Conservation (phyloP, 2,797 vertebrate genomes). For the Pangasius djambal region DNA sequence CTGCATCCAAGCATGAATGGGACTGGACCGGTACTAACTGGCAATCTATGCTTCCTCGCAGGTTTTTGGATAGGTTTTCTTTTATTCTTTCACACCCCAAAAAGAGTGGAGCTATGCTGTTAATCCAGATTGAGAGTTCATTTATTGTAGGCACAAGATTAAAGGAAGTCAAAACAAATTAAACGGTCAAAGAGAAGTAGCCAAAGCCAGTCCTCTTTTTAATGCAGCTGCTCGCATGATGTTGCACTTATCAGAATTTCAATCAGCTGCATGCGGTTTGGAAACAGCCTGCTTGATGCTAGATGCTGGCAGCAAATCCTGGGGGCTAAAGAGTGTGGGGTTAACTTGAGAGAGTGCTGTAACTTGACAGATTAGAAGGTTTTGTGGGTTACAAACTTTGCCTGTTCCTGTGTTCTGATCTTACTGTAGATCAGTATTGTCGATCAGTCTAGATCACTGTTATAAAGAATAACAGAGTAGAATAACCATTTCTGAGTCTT, state of each 20-base stretch:
- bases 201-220: constrained; percentile 61
- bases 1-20: constrained; percentile 41
- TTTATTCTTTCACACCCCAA: constrained; percentile 27
- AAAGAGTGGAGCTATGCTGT: constrained; percentile 49
- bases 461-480: not conserved
- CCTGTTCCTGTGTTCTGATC: constrained; percentile 54
- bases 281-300: constrained; percentile 71
- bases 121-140: constrained; percentile 59
- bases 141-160: constrained; percentile 69
- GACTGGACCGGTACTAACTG: constrained; percentile 63
- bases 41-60: constrained; percentile 55
- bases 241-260: constrained; percentile 68
- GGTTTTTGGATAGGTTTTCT: constrained; percentile 35
- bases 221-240: constrained; percentile 55
- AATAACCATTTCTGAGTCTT: constrained; percentile 8
- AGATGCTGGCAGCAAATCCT: constrained; percentile 52
- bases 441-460: not conserved
- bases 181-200: constrained; percentile 59
- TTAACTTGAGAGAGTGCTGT: constrained; percentile 62
- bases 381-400: constrained; percentile 25
- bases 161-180: constrained; percentile 76
- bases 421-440: constrained; percentile 30
- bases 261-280: constrained; percentile 72
- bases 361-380: constrained; percentile 72
- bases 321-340: constrained; percentile 49